Conservation (phyloP, 2,888 invertebrate genomes). For the Pyralis farinalis region DNA sequence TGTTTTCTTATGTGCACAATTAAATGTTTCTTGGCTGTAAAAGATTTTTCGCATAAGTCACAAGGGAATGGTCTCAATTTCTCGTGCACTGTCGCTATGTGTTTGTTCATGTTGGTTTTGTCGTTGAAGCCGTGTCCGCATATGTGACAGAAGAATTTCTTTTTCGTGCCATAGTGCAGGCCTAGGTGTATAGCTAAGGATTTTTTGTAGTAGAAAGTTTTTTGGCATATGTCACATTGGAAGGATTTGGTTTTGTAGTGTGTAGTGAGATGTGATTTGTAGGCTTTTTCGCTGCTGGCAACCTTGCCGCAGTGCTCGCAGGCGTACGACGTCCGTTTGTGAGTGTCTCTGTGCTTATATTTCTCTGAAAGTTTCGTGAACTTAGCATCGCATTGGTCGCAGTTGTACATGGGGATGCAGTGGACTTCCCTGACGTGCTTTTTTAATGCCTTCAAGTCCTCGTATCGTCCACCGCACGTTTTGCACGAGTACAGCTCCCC, state of each 20-base stretch:
- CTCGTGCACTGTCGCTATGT: slow-evolving; percentile 24
- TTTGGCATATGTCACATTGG: slow-evolving; percentile 25
- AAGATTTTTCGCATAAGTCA: slow-evolving; percentile 22
- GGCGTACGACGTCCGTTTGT: not conserved
- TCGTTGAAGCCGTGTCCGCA: slow-evolving; percentile 27
- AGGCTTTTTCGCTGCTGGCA: not conserved
- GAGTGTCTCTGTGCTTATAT: slow-evolving; percentile 5
- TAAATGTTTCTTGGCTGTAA: slow-evolving; percentile 24
- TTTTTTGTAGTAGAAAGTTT: slow-evolving; percentile 16
- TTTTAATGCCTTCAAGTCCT: not conserved
- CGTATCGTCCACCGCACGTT: slow-evolving; percentile 10
- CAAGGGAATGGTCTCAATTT: slow-evolving; percentile 24
- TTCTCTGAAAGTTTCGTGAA: not conserved
- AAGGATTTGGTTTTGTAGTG: slow-evolving; percentile 15
- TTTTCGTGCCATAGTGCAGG: slow-evolving; percentile 22
- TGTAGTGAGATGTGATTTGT: slow-evolving; percentile 11
- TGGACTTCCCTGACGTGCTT: slow-evolving; percentile 9
- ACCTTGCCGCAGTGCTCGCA: slow-evolving; percentile 16
- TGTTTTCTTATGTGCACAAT: slow-evolving; percentile 22
- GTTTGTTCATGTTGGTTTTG: slow-evolving; percentile 20
- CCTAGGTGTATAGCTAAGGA: slow-evolving; percentile 20
- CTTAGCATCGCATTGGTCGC: slow-evolving; percentile 3
- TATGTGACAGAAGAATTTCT: slow-evolving; percentile 22
- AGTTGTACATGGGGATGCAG: slow-evolving; percentile 1
- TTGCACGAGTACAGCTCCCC: slow-evolving; percentile 14